Percentiles rank a stretch among this genome's conserved stretches.
Conservation (phyloP, 1,140 invertebrate species). For the Ceratina australensis region DNA sequence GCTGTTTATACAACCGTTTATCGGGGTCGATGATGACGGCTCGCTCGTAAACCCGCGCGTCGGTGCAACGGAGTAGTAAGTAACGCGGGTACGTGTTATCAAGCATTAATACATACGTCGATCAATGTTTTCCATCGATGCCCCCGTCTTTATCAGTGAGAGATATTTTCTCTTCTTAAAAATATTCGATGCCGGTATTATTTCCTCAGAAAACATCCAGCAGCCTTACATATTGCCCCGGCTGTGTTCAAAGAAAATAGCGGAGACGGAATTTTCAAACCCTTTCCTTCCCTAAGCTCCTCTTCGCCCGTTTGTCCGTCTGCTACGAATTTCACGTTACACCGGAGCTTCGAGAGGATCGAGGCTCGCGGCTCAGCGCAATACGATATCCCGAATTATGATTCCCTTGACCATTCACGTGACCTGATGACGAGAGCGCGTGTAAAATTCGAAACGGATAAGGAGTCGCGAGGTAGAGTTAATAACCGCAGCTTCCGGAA, state of each 20-base stretch:
- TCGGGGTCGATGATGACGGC: no score
- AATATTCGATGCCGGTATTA: conserved; percentile 21
- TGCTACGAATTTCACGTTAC: conserved; percentile 19
- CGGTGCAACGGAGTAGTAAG: no score
- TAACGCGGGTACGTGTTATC: no score
- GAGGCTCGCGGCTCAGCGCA: not conserved
- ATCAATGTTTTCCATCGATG: no score
- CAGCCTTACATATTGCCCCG: not conserved
- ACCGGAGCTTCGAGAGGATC: not conserved
- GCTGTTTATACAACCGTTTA: not conserved
- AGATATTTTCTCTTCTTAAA: conserved; percentile 10
- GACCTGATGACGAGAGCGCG: not conserved
- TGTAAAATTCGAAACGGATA: not conserved
- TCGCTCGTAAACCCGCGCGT: not conserved
- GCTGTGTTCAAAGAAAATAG: not conserved
- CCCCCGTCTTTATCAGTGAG: not conserved
- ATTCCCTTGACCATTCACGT: conserved; percentile 18
- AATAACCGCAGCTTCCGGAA: not conserved
- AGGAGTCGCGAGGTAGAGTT: not conserved
- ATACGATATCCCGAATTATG: conserved; percentile 26
- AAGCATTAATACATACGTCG: no score
- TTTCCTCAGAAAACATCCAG: conserved; percentile 21
- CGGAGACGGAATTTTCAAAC: no score
- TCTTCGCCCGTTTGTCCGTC: not conserved
- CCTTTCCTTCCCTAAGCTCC: not conserved